Evolutionary conservation across 2,888 invertebrate genomes (phyloP).

Genomic region (Hypselothyrea guttata): DNA sequence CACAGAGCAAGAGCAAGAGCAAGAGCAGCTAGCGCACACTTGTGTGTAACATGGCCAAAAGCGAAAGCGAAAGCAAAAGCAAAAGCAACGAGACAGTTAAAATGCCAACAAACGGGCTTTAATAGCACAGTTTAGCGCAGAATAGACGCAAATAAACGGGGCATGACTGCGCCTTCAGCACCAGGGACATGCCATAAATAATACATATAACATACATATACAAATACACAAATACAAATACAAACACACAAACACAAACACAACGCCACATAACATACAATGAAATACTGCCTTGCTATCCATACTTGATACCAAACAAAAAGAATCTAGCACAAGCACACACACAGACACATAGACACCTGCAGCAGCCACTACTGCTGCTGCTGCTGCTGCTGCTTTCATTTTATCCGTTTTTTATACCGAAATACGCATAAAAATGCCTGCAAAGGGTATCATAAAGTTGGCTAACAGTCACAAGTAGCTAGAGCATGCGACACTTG

Average conservation of each 20-base stretch:
- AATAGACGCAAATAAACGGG: slow-evolving; percentile 76
- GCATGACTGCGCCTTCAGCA: slow-evolving; percentile 55
- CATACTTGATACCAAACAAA: slow-evolving; percentile 71
- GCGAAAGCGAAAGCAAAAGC: slow-evolving; percentile 37
- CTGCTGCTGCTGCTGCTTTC: slow-evolving; percentile 12
- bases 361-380: slow-evolving; percentile 32
- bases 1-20: no score
- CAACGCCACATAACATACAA: slow-evolving; percentile 15
- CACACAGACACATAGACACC: slow-evolving; percentile 25
- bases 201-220: slow-evolving; percentile 25
- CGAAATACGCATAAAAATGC: slow-evolving; percentile 35
- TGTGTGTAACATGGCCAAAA: no score
- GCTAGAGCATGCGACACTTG: neutral
- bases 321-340: slow-evolving; percentile 60
- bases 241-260: slow-evolving; percentile 5
- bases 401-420: slow-evolving; percentile 32
- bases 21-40: slow-evolving; percentile 9
- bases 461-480: slow-evolving; percentile 15
- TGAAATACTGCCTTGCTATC: slow-evolving; percentile 23
- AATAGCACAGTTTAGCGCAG: slow-evolving; percentile 76
- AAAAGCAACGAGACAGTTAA: slow-evolving; percentile 55
- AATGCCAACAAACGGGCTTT: slow-evolving; percentile 75
- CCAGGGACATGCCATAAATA: slow-evolving; percentile 60
- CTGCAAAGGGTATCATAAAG: slow-evolving; percentile 36
- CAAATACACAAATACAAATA: neutral